These are phyloP conservation scores for Stegostoma tigrinum DNA, from an alignment of 2,113 vertebrate genomes.

Conservation along the genomic window DNA sequence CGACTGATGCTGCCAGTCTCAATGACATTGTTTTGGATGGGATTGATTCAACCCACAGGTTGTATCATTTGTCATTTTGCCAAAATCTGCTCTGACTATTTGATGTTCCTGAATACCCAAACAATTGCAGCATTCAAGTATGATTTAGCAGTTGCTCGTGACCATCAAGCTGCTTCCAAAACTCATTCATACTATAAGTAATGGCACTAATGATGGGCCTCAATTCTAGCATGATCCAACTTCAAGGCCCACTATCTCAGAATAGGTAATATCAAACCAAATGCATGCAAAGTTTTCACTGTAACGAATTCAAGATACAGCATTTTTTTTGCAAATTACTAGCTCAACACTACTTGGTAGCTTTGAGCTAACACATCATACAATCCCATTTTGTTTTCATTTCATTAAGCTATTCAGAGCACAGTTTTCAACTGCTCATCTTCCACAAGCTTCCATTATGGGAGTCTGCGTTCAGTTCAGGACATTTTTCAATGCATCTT, in stretches of 20 bases:
- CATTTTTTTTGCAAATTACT: not conserved
- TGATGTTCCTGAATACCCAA: no score
- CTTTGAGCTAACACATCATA: not conserved
- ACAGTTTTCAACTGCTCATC: not conserved
- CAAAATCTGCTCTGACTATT: no score
- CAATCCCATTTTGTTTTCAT: not conserved
- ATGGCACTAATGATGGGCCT: not conserved
- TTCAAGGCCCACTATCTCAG: not conserved
- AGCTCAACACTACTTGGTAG: not conserved
- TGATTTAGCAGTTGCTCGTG: not conserved
- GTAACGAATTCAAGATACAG: not conserved
- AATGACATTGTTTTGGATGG: no score
- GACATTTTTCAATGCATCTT: not conserved
- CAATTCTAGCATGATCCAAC: not conserved
- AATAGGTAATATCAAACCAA: not conserved
- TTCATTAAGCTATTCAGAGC: not conserved
- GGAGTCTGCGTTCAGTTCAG: not conserved
- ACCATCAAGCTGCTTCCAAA: not conserved
- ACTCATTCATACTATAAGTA: not conserved
- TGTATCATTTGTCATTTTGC: no score
- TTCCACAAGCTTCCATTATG: not conserved
- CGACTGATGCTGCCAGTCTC: no score
- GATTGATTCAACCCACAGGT: no score
- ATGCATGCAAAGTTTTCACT: not conserved
- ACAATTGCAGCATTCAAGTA: no score